Conservation (phyloP, 2,888 invertebrate species). For the Drosophila testacea region DNA sequence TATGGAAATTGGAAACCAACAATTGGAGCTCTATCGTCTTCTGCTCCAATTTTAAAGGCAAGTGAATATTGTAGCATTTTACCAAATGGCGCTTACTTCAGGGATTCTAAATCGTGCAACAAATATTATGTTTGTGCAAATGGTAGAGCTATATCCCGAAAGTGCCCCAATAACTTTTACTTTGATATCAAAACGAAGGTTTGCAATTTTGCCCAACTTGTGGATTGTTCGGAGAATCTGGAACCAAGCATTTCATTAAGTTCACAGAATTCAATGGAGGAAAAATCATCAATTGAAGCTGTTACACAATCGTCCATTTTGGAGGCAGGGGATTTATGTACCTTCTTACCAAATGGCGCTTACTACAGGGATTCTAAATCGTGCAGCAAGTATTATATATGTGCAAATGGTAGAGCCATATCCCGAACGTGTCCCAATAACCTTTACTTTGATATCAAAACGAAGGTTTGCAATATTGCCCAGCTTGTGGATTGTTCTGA, state of each 20-base stretch:
- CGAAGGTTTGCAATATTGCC: constrained; percentile 46
- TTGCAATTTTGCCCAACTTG: constrained; percentile 2
- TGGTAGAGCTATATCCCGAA: constrained; percentile 5
- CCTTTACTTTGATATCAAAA: constrained; percentile 48
- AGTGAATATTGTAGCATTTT: constrained; percentile 2
- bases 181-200: constrained; percentile 13
- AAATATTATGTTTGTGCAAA: constrained; percentile 12
- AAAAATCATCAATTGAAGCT: not conserved
- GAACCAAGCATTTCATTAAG: no score
- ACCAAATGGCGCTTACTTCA: constrained; percentile 10
- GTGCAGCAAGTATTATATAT: constrained; percentile 50
- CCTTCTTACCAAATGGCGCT: constrained; percentile 37
- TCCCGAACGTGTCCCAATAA: constrained; percentile 35
- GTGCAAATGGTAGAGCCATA: constrained; percentile 40
- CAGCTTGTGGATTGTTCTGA: constrained; percentile 4
- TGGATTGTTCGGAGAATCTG: no score
- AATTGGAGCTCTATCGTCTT: not conserved
- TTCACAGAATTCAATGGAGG: not conserved
- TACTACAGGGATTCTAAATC: constrained; percentile 31
- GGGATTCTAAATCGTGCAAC: constrained; percentile 7
- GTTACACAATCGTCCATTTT: not conserved
- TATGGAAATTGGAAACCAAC: no score
- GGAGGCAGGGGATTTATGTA: constrained; percentile 14
- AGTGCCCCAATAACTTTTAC: constrained; percentile 5
- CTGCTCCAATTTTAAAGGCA: not conserved